These are phyloP conservation scores for Dascyllus trimaculatus DNA, from an alignment of 2,113 vertebrate genomes.

Conservation along the genomic window DNA sequence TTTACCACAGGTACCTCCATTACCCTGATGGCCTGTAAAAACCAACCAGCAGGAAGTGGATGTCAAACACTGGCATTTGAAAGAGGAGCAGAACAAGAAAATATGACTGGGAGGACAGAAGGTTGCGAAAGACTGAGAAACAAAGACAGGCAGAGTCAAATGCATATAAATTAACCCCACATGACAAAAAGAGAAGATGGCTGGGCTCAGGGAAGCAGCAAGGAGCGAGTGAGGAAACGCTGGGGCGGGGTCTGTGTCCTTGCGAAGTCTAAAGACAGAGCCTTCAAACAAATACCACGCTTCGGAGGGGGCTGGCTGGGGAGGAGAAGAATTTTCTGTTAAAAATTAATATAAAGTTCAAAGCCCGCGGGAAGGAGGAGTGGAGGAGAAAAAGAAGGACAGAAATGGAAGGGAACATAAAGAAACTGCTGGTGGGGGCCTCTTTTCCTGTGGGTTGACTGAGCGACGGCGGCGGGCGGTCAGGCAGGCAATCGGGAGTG, in stretches of 20 bases:
- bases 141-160: conserved; percentile 10
- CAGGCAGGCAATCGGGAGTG: conserved; percentile 48
- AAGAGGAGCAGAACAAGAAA: not conserved
- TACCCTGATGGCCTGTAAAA: conserved; percentile 93
- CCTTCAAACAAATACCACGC: conserved; percentile 72
- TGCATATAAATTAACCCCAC: conserved; percentile 46
- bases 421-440: conserved; percentile 20
- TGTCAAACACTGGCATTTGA: conserved; percentile 63
- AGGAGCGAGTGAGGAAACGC: conserved; percentile 16
- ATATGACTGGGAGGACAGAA: not conserved
- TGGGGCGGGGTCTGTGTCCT: conserved; percentile 50
- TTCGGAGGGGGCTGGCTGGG: conserved; percentile 29
- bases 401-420: conserved; percentile 6
- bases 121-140: not conserved
- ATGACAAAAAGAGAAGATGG: conserved; percentile 7
- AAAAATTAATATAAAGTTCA: conserved; percentile 71
- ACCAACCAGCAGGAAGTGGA: conserved; percentile 81
- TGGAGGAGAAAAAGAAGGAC: conserved; percentile 21
- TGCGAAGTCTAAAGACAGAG: conserved; percentile 48
- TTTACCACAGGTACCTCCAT: conserved; percentile 99
- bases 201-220: conserved; percentile 10
- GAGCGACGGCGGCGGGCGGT: conserved; percentile 46
- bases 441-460: conserved; percentile 34
- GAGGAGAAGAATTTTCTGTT: conserved; percentile 45
- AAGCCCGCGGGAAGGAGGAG: conserved; percentile 32